phyloP scores from a whole-genome alignment of 2,113 vertebrate species.

The Ondatra zibethicus region DNA sequence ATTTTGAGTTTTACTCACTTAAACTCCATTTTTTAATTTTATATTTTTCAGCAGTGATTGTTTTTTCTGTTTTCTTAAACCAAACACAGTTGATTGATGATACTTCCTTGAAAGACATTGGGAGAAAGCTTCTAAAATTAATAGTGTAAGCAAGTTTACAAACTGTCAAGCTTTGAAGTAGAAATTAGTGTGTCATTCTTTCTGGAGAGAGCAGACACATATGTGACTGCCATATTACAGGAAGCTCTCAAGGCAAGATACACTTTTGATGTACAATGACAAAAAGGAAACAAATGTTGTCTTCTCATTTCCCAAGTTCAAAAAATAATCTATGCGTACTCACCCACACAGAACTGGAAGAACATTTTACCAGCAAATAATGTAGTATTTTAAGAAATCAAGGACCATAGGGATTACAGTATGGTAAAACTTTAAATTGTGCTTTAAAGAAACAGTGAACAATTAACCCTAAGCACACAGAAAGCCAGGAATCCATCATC shows the following conservation, averaged over 20 bases:
- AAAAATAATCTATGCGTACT: background rate
- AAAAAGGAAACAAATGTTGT: conserved; percentile 50
- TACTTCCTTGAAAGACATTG: conserved; percentile 77
- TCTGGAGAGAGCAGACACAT: conserved; percentile 40
- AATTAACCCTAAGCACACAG: background rate
- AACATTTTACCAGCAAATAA: background rate
- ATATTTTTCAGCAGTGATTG: background rate
- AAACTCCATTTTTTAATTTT: conserved; percentile 29
- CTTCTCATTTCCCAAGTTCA: background rate
- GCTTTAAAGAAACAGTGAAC: background rate
- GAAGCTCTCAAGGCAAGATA: conserved; percentile 35
- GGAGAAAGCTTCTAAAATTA: conserved; percentile 79
- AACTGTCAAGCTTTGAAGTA: conserved; percentile 83
- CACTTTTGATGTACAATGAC: background rate
- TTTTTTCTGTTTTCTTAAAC: conserved; percentile 72
- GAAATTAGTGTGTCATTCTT: conserved; percentile 79
- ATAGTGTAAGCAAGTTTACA: conserved; percentile 82
- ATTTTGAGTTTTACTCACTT: conserved; percentile 74
- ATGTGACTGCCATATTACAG: conserved; percentile 62
- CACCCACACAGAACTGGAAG: background rate
- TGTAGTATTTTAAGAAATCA: conserved; percentile 11
- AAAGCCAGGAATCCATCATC: background rate
- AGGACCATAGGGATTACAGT: background rate
- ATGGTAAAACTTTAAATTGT: background rate
- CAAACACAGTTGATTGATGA: conserved; percentile 78